Percentiles rank a stretch among this genome's conserved stretches.
Conservation (phyloP, 2,888 invertebrate genomes). For the Hemaris fuciformis region DNA sequence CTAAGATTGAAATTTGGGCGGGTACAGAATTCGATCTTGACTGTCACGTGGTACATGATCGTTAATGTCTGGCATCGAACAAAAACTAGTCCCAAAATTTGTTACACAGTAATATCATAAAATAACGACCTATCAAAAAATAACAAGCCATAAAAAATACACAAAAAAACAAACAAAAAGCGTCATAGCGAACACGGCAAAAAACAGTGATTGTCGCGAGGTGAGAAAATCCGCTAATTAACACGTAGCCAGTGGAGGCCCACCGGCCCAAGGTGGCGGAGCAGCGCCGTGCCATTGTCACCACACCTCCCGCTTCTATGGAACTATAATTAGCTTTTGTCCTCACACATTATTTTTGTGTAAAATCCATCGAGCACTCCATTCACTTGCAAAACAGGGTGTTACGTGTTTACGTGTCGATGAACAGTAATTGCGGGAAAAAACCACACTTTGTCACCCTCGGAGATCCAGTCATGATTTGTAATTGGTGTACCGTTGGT, state of each 20-base stretch:
- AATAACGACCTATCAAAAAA: slow-evolving; percentile 7
- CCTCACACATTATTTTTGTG: slow-evolving; percentile 64
- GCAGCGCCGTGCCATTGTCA: slow-evolving; percentile 58
- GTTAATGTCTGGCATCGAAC: not conserved
- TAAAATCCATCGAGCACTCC: slow-evolving; percentile 44
- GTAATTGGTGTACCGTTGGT: slow-evolving; percentile 52
- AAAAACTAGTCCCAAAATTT: not conserved
- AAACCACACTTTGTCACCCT: slow-evolving; percentile 52
- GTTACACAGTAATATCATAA: not conserved
- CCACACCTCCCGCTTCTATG: slow-evolving; percentile 42
- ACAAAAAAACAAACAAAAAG: slow-evolving; percentile 42
- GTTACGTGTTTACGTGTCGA: slow-evolving; percentile 61
- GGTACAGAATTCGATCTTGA: not conserved
- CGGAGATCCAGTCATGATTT: slow-evolving; percentile 58
- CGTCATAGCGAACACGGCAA: slow-evolving; percentile 36
- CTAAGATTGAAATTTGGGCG: not conserved
- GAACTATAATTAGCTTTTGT: slow-evolving; percentile 76
- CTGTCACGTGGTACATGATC: not conserved
- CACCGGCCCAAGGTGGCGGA: slow-evolving; percentile 52
- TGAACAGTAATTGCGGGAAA: slow-evolving; percentile 66
- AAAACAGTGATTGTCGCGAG: slow-evolving; percentile 63
- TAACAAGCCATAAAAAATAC: slow-evolving; percentile 3
- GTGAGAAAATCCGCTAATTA: slow-evolving; percentile 79
- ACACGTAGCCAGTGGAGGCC: slow-evolving; percentile 43
- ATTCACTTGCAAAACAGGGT: slow-evolving; percentile 67